A percentile compares a stretch with the other conserved stretches of the same genome.
Conservation (phyloP, 2,888 invertebrate genomes). For the Tipula confusa region DNA sequence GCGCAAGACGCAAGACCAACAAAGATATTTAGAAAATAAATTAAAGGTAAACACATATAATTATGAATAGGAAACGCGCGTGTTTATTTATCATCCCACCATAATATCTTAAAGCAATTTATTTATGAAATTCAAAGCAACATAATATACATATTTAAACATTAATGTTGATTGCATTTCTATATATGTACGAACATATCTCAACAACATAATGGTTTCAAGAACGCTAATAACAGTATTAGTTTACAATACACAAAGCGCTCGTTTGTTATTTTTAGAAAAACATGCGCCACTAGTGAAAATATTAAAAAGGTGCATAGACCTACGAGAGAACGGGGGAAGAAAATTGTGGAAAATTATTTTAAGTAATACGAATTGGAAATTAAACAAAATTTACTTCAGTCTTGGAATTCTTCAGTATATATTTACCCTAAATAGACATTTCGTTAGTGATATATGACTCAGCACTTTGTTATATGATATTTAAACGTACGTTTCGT, state of each 20-base stretch:
- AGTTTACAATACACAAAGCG: neutral
- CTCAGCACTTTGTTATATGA: neutral
- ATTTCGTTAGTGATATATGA: neutral
- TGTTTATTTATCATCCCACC: neutral
- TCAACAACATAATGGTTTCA: neutral
- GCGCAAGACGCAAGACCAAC: neutral
- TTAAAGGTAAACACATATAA: neutral
- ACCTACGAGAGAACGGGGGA: neutral
- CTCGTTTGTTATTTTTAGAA: slow-evolving; percentile 1
- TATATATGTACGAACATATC: neutral
- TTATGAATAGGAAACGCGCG: slow-evolving; percentile 12
- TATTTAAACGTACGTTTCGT: neutral
- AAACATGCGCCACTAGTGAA: neutral
- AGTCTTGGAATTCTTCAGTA: neutral
- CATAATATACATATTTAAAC: too few species aligned
- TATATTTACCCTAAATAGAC: neutral
- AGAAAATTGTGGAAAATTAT: neutral
- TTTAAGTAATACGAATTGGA: neutral
- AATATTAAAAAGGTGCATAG: neutral
- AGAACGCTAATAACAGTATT: neutral
- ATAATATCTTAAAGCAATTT: neutral
- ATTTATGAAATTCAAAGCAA: neutral
- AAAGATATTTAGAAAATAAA: neutral
- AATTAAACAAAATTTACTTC: neutral
- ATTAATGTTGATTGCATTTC: slow-evolving; percentile 12